These are phyloP conservation scores for Piprites chloris DNA, from an alignment of 2,113 vertebrate species.

Conservation along the genomic window DNA sequence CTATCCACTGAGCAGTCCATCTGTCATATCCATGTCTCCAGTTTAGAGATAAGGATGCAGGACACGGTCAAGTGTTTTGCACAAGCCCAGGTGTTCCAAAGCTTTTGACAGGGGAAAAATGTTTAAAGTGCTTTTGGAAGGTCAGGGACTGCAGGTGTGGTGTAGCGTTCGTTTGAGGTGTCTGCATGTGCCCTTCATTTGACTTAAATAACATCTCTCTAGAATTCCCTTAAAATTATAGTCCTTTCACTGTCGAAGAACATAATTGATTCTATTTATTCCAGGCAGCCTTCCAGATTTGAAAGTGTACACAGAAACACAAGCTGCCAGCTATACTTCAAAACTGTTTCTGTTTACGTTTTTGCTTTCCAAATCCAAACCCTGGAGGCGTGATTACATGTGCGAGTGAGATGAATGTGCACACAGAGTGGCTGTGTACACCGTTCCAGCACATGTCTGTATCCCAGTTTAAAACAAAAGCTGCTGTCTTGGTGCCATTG, in stretches of 20 bases:
- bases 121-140: not conserved
- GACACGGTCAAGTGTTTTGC: not conserved
- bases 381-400: slow-evolving; percentile 50
- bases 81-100: not conserved
- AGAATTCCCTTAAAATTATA: slow-evolving; percentile 13
- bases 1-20: not conserved
- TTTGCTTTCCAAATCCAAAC: slow-evolving; percentile 54
- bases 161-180: not conserved
- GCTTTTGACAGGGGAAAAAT: not conserved
- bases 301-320: slow-evolving; percentile 50
- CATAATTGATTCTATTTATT: slow-evolving; percentile 44
- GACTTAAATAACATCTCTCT: not conserved
- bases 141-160: not conserved
- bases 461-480: not conserved
- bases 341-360: slow-evolving; percentile 51
- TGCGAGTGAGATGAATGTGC: not conserved
- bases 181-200: not conserved
- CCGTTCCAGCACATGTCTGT: not conserved
- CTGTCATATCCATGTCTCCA: not conserved
- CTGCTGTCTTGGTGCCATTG: not conserved
- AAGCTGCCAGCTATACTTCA: slow-evolving; percentile 58
- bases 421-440: not conserved
- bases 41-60: not conserved
- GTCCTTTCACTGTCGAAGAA: slow-evolving; percentile 33
- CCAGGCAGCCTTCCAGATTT: slow-evolving; percentile 50